Base-by-base conservation (phyloP, 2,797 vertebrate genomes). In the Petrocephalus schoutedeni region DNA sequence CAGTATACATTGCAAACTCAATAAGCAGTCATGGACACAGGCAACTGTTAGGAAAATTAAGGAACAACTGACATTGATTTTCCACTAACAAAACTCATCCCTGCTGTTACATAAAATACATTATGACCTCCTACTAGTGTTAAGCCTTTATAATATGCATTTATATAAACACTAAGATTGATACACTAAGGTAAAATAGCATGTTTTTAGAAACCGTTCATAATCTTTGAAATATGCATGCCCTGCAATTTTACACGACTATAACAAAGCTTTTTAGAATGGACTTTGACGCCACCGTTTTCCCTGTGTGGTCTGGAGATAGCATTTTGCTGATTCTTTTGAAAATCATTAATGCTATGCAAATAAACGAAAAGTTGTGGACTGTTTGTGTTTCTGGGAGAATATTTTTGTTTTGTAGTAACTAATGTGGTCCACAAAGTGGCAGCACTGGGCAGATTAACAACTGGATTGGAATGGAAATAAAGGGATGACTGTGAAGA, bases 221-320 rank as follows among this genome's bases (percentile, higher is more conserved):
- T 92, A 91, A 89, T 91, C 90, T 90, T 92, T 90, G 89, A 92
- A 90, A 92, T 92, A 89, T 91, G 92, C 88, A 90, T 87, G 87
- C 89, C 86, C 88, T 86, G 51, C 89, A 90, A 64, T 91, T 93
- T 93, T 93, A 93, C 93, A 93, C 7, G 41, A 88, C 23, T 41
- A 86, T 45, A 58, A 28, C 77, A 57, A 88, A 88, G 58, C 64
- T 86, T 74, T 88, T 49, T 56, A 87, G 41, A 59, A 67, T 51
- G 67, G 59, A 56, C 54, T 45, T 56, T 67, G 51, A 36, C 77
- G 51, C 41, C 21, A 51, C 21, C 19, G 85, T 64, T 74, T 86
- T 71, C 49, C 32, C 82, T 9, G 6, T 19, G 4, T 86, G 67
- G 28, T 84, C 53, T 21, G 14, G 8, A 32, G 54, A 64, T 21